Conservation (phyloP, 1,140 invertebrate genomes). For the Drosophila pandora region DNA sequence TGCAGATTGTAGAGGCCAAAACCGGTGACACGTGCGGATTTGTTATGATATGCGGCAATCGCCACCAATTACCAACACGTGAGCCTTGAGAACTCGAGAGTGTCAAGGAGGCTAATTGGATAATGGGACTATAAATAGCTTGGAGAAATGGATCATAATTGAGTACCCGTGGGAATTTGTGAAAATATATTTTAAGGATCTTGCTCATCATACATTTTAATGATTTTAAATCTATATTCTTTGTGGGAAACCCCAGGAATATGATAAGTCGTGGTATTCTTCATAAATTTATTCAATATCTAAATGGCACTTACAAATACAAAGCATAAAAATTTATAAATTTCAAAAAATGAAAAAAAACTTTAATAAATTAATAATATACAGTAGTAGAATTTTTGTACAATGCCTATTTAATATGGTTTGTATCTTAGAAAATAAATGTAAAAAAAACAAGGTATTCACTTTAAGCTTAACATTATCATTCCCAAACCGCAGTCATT, state of each 20-base stretch:
- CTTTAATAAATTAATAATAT: background rate
- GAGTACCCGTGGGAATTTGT: background rate
- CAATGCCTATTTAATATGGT: too few relatives aligned
- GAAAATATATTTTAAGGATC: background rate
- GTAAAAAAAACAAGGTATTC: background rate
- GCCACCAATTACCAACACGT: conserved; percentile 54
- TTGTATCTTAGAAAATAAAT: too few relatives aligned
- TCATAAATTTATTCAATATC: background rate
- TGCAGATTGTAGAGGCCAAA: conserved; percentile 29
- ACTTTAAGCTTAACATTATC: background rate
- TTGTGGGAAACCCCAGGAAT: too few relatives aligned
- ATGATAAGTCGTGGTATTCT: too few relatives aligned
- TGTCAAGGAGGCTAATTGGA: conserved; percentile 55
- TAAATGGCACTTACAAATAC: background rate
- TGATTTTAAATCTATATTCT: too few relatives aligned
- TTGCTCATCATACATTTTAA: background rate
- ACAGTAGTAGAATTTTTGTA: background rate
- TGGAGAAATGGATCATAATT: conserved; percentile 7
- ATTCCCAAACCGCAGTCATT: background rate
- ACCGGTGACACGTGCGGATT: conserved; percentile 47
- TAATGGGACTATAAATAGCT: conserved; percentile 8
- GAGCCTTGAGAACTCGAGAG: conserved; percentile 17
- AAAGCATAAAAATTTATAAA: too few relatives aligned
- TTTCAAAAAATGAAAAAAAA: background rate
- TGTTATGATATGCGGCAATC: conserved; percentile 68